These are phyloP conservation scores for Ptilodon capucinus DNA, from an alignment of 2,888 invertebrate species.

Conservation along the genomic window DNA sequence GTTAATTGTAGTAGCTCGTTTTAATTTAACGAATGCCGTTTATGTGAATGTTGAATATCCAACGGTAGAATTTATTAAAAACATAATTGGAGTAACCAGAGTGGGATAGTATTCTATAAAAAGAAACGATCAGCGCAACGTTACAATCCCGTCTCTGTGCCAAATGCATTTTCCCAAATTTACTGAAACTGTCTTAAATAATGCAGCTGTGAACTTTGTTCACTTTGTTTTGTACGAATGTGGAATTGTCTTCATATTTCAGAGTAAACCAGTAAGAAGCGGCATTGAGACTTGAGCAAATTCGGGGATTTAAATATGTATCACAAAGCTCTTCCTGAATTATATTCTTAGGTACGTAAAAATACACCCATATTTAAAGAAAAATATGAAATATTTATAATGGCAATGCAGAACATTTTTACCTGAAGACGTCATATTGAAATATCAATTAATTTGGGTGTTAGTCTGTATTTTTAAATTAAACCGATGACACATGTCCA, in stretches of 20 bases:
- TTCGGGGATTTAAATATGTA: not conserved
- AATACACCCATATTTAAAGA: not conserved
- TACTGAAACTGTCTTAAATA: not conserved
- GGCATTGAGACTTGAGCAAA: conserved; percentile 9
- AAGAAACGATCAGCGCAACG: conserved; percentile 2
- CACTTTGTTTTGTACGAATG: not conserved
- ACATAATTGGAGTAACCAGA: conserved; percentile 18
- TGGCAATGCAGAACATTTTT: too few species aligned
- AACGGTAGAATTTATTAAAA: conserved; percentile 9
- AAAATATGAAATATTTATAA: too few species aligned
- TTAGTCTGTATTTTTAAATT: too few species aligned
- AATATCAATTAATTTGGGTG: too few species aligned
- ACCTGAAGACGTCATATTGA: too few species aligned
- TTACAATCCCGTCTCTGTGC: not conserved
- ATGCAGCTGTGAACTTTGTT: not conserved
- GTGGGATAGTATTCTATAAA: conserved; percentile 14
- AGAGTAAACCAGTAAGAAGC: conserved; percentile 7
- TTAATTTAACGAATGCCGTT: not conserved
- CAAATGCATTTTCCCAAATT: not conserved
- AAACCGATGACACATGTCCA: too few species aligned
- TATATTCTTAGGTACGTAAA: conserved; percentile 4
- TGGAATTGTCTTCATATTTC: conserved; percentile 11
- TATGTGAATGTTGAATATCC: not conserved
- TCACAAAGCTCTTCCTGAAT: not conserved
- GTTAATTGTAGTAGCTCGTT: not conserved